Conservation (phyloP, 2,797 vertebrate genomes). For the Urophycis tenuis region DNA sequence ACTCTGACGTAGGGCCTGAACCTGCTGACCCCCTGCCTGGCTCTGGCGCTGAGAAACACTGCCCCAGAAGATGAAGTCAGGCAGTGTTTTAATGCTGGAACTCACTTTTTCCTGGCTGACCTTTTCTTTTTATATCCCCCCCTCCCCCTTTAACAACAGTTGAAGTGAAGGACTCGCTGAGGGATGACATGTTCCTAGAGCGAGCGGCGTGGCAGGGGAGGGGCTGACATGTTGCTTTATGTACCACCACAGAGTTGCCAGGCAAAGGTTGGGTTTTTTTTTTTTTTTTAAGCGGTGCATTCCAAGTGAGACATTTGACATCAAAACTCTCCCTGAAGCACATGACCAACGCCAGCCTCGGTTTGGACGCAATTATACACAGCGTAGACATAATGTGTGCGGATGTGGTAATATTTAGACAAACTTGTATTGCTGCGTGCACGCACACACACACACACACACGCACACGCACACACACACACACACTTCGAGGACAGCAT, state of each 20-base stretch:
- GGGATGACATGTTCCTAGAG: too few relatives aligned
- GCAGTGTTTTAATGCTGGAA: not conserved
- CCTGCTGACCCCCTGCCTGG: not conserved
- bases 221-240: not conserved
- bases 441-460: constrained; percentile 2
- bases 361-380: not conserved
- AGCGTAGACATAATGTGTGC: not conserved
- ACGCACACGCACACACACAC: not conserved
- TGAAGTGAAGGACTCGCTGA: not conserved
- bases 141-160: not conserved
- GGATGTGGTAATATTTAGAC: not conserved
- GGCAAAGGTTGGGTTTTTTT: not conserved
- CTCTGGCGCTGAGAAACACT: not conserved
- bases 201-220: too few relatives aligned
- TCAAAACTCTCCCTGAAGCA: not conserved
- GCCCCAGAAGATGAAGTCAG: not conserved
- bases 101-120: constrained; percentile 1
- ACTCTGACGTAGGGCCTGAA: not conserved
- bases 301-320: not conserved
- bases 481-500: not conserved
- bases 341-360: not conserved
- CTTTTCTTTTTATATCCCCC: not conserved
- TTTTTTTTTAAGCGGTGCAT: not conserved
- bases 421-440: not conserved
- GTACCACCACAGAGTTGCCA: not conserved